Percentiles rank a stretch among this genome's conserved stretches.
Evolutionary conservation across 2,797 vertebrate genomes (phyloP).

Genomic region (Siniperca obscura): DNA sequence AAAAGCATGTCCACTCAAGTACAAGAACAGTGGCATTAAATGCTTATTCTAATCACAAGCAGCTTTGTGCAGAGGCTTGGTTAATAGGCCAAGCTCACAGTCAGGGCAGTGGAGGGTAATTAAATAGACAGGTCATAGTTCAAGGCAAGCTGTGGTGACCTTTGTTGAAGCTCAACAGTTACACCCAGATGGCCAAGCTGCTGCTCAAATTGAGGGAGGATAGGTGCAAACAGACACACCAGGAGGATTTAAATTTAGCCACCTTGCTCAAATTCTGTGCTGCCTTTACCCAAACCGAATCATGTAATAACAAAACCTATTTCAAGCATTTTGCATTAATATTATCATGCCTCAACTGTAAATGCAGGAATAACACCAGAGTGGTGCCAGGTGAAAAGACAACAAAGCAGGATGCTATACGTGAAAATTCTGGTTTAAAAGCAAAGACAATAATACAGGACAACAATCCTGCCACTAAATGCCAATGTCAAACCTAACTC

Average conservation of each 20-base stretch:
- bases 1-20: slow-evolving; percentile 16
- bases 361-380: slow-evolving; percentile 1
- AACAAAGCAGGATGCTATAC: neutral
- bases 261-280: neutral
- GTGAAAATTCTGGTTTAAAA: slow-evolving; percentile 17
- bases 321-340: slow-evolving; percentile 4
- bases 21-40: slow-evolving; percentile 15
- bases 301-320: neutral
- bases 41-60: slow-evolving; percentile 35
- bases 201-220: slow-evolving; percentile 34
- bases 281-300: neutral
- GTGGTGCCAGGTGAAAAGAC: slow-evolving; percentile 3
- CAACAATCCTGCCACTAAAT: neutral
- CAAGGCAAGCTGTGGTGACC: slow-evolving; percentile 55
- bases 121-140: slow-evolving; percentile 59
- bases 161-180: slow-evolving; percentile 61
- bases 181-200: slow-evolving; percentile 60
- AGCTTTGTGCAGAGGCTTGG: slow-evolving; percentile 24
- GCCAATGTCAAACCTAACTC: neutral
- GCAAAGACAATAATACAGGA: neutral
- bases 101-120: slow-evolving; percentile 45
- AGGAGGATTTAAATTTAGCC: slow-evolving; percentile 10
- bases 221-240: neutral
- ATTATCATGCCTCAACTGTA: neutral
- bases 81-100: slow-evolving; percentile 45